phyloP scores from a whole-genome alignment of 2,888 invertebrate genomes.

The Neoaliturus tenellus region DNA sequence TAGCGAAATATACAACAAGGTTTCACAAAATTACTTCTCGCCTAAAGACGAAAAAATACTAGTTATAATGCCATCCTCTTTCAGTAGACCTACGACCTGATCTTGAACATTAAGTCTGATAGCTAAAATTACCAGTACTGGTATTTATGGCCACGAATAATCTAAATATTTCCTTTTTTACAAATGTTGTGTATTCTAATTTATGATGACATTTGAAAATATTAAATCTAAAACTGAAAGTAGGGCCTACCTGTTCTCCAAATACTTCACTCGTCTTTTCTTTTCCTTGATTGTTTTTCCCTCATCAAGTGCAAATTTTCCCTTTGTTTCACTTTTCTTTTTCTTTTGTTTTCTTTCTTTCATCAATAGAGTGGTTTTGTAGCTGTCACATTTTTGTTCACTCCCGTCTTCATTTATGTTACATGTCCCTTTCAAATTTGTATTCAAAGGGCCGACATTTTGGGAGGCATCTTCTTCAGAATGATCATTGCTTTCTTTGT shows the following conservation, averaged over 20 bases:
- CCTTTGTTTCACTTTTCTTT: background rate
- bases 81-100: too few species aligned
- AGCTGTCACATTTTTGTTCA: background rate
- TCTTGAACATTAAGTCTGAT: too few species aligned
- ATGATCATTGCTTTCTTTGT: background rate
- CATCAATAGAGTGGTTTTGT: background rate
- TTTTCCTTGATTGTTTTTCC: background rate
- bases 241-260: background rate
- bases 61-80: too few species aligned
- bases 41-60: too few species aligned
- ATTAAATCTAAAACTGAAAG: too few species aligned
- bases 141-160: too few species aligned
- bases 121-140: too few species aligned
- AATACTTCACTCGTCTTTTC: background rate
- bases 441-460: background rate
- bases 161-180: too few species aligned
- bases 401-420: background rate
- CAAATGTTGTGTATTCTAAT: too few species aligned
- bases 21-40: too few species aligned
- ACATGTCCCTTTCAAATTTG: background rate
- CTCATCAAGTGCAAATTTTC: background rate
- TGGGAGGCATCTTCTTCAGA: background rate
- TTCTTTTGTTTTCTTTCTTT: constrained; percentile 1
- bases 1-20: too few species aligned
- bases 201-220: too few species aligned